Percentiles rank a stretch among this genome's conserved stretches.
Evolutionary conservation across 1,140 invertebrate species (phyloP).

Genomic region (Protaetia brevitarsis): DNA sequence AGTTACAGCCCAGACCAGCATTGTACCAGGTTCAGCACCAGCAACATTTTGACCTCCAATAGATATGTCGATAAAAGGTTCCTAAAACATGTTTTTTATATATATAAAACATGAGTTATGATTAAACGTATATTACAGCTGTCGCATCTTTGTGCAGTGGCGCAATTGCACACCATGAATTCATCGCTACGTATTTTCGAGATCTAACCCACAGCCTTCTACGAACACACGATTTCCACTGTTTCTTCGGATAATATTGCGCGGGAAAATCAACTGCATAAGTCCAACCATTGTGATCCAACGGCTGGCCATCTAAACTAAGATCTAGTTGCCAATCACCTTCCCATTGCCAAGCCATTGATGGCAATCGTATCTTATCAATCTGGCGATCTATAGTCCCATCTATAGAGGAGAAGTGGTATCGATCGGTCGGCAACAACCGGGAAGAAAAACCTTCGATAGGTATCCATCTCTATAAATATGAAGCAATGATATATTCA

Average conservation of each 20-base stretch:
- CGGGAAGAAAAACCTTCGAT: slow-evolving; percentile 80
- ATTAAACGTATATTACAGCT: slow-evolving; percentile 52
- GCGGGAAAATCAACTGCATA: slow-evolving; percentile 91
- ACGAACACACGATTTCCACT: slow-evolving; percentile 89
- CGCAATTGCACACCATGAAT: slow-evolving; percentile 88
- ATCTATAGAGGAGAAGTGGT: slow-evolving; percentile 79
- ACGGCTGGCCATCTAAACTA: slow-evolving; percentile 78
- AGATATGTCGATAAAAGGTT: slow-evolving; percentile 79
- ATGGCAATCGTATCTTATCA: slow-evolving; percentile 79
- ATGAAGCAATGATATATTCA: too few species aligned
- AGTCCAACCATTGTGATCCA: slow-evolving; percentile 90
- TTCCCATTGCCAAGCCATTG: slow-evolving; percentile 93
- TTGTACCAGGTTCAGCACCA: slow-evolving; percentile 66
- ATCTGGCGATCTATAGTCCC: slow-evolving; percentile 73
- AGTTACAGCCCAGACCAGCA: slow-evolving; percentile 88
- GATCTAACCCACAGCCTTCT: slow-evolving; percentile 86
- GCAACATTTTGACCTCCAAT: slow-evolving; percentile 80
- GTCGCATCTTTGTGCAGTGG: slow-evolving; percentile 84
- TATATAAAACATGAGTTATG: background rate
- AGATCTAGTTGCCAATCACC: slow-evolving; percentile 88
- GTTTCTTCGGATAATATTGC: slow-evolving; percentile 75
- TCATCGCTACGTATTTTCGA: slow-evolving; percentile 80
- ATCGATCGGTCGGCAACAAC: slow-evolving; percentile 81
- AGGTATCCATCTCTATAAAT: slow-evolving; percentile 78
- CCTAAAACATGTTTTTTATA: slow-evolving; percentile 49